Base-by-base conservation (phyloP, 2,888 invertebrate species). In the Brachypalpus laphriformis region DNA sequence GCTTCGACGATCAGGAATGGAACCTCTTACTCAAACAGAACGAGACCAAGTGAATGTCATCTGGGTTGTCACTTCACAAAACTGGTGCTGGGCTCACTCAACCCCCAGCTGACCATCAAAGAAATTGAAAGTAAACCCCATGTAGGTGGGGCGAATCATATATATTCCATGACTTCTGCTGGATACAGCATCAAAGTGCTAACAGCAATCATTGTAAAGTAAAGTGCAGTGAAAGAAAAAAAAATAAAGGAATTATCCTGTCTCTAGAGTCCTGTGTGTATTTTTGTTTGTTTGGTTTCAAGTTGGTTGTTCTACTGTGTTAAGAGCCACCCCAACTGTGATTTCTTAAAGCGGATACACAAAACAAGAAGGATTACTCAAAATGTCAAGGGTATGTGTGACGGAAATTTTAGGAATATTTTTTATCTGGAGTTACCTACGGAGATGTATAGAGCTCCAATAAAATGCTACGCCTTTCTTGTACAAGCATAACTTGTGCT, bases 11-110 rank as follows among this genome's bases (percentile, higher is more conserved):
- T 9, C 82, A 76, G 51, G 42, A 31, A 63, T 20, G 25, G 18
- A 71, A 71, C 80, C 85, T 85, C 65, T 80, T 72, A 75, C 82
- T 42, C 75, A 82, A 87, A 82, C 87, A 87, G 87, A 87, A 87
- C 87, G 87, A 80, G 72, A 87, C 87, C 86, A 80, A 80, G 87
- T 86, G 87, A 87, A 87, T 87, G 86, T 75, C 87, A 87, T 70
- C 54, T 59, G 54, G 57, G 28, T 54, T 42, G 25, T 37, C 59
- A 59, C 40, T 22, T 49, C 34, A 34, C 70, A 28, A 9, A 34
- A 25, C 47, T 20, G 65, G 34, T 31, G 42, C 34, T 45, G 40
- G 56, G 59, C 49, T 59, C 22, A 56, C 47, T 42, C 75, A 65
- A 68, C 85, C 77, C 78, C 40, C 42, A 57, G 51, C 20, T 70